Base-by-base conservation (phyloP, 2,888 invertebrate genomes). In the Conus canariensis region DNA sequence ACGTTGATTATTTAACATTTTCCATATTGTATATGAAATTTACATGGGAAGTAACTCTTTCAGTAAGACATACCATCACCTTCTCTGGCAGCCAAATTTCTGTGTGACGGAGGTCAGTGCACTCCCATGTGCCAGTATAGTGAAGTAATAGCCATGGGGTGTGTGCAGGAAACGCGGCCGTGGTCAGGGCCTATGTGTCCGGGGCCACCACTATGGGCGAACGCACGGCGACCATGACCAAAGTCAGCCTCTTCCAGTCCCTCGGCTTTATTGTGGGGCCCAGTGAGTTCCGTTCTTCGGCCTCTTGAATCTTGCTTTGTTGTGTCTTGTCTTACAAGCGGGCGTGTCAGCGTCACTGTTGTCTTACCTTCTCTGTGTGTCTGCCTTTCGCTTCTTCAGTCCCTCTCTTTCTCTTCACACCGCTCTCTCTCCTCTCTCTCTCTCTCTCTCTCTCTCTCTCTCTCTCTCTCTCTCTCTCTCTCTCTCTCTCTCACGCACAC, bases 261-360 rank as follows among this genome's bases (percentile, higher is more conserved):
- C 88, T 96, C 2, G 96, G 96, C 3, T 95, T 96, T 89, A 96
- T 96, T 8, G 93, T 96, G 60, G 96, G 96, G 59, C 96, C 96
- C 90, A 94, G 96, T 96, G 92, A 93, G 92, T 91, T n/a, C 16
- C n/a, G n/a, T n/a, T n/a, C n/a, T n/a, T n/a, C n/a, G n/a, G n/a
- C n/a, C n/a, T n/a, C n/a, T n/a, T n/a, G n/a, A n/a, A n/a, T 64
- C 64, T 2, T 16, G 10, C 64, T 64, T 5, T 64, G 12, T 64
- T 45, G 12, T 64, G 12, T 64, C 64, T 64, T 64, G 64, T 14
- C 64, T 16, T 22, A n/a, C n/a, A n/a, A n/a, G 16, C 83, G 19
- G 12, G 59, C n/a, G 14, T 25, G 16, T 19, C 22, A n/a, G 58
- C 10, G 10, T 88, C 16, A 14, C 7, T 80, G 30, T 80, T 10